Evolutionary conservation across 92 coral and sea anemone genomes (phyloP).

Genomic region (Epizoanthus scotinus): DNA sequence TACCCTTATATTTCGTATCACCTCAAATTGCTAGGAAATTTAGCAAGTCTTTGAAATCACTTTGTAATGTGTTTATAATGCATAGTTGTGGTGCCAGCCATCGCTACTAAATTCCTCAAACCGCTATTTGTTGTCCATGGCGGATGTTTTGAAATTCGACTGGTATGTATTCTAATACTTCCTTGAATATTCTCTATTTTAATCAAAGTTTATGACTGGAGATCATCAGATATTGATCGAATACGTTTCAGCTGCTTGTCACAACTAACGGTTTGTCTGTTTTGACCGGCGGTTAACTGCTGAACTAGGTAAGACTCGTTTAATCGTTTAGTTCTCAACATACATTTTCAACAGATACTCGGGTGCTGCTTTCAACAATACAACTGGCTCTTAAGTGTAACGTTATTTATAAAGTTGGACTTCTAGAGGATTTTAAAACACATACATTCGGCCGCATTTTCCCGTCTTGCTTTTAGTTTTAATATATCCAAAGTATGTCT

Average conservation of each 20-base stretch:
- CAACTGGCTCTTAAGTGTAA: not conserved
- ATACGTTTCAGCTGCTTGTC: no score
- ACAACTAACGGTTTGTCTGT: no score
- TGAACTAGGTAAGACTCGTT: no score
- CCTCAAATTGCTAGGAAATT: not conserved
- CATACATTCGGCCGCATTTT: not conserved
- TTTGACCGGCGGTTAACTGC: no score
- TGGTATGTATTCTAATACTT: no score
- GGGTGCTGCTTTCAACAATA: not conserved
- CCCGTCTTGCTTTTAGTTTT: not conserved
- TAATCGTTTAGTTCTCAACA: not conserved
- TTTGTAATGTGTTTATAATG: no score
- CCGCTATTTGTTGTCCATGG: no score
- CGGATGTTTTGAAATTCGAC: no score
- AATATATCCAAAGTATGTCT: not conserved
- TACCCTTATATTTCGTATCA: not conserved
- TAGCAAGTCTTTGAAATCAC: not conserved
- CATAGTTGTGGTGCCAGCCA: not conserved
- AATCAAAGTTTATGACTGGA: no score
- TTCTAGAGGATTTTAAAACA: slow-evolving; percentile 1
- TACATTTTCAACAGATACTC: not conserved
- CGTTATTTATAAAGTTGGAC: not conserved
- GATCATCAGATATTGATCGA: no score
- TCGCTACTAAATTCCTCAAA: not conserved
- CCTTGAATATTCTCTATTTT: no score